A percentile compares a stretch with the other conserved stretches of the same genome.
Conservation (phyloP, 2,113 vertebrate genomes). For the Mormyrus iriodes region DNA sequence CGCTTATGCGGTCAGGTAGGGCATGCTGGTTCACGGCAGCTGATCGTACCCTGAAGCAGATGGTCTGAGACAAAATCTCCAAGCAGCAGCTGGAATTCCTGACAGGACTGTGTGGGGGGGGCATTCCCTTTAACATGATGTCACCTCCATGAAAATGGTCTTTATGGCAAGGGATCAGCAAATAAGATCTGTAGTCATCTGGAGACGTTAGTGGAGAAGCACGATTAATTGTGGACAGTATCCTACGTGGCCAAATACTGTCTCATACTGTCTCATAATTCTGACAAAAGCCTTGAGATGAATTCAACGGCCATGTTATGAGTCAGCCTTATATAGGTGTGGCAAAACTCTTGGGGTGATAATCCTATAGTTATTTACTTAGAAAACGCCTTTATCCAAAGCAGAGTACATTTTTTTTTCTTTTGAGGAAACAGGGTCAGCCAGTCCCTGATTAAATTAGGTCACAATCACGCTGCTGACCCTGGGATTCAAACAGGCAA, state of each 20-base stretch:
- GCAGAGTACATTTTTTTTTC: neutral
- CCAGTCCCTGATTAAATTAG: neutral
- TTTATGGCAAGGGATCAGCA: neutral
- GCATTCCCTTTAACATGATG: neutral
- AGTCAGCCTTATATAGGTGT: neutral
- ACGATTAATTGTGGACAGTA: neutral
- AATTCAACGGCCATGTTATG: neutral
- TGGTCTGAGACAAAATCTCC: neutral
- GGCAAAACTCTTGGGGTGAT: neutral
- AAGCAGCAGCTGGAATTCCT: neutral
- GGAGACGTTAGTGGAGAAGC: neutral
- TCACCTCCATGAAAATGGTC: neutral
- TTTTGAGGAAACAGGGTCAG: neutral
- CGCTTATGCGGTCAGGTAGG: neutral
- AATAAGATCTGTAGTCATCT: neutral
- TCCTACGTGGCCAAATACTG: neutral
- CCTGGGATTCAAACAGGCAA: neutral
- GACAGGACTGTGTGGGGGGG: neutral
- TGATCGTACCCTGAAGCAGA: neutral
- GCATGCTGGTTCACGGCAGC: neutral
- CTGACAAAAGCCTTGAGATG: neutral
- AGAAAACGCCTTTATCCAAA: neutral
- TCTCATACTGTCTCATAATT: no score
- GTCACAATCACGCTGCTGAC: neutral
- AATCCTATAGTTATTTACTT: neutral